phyloP scores from a whole-genome alignment of 2,888 invertebrate genomes.

The Cheilosia vernalis region DNA sequence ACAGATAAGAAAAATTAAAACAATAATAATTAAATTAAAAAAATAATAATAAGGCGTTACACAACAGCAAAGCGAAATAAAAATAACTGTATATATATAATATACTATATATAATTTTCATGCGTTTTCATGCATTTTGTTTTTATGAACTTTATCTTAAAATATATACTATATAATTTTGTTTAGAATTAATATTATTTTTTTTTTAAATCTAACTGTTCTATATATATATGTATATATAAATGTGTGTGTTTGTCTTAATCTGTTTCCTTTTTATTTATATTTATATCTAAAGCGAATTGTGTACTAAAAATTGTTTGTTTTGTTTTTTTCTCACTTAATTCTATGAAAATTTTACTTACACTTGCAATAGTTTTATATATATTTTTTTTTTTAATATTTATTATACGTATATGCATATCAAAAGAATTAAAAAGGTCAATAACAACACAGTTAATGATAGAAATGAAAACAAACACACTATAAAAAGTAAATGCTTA shows the following conservation, averaged over 20 bases:
- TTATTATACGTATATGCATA: constrained; percentile 40
- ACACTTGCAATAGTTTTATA: constrained; percentile 35
- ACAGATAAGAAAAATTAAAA: constrained; percentile 35
- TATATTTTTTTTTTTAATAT: constrained; percentile 26
- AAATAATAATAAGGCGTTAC: constrained; percentile 40
- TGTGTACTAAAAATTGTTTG: constrained; percentile 59
- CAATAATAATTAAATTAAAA: constrained; percentile 32
- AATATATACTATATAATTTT: constrained; percentile 29
- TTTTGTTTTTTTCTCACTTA: constrained; percentile 29
- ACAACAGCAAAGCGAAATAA: constrained; percentile 46
- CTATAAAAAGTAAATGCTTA: constrained; percentile 23
- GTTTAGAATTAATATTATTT: neutral
- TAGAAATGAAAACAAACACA: constrained; percentile 13
- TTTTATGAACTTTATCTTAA: constrained; percentile 15
- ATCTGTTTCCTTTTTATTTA: constrained; percentile 22
- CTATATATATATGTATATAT: constrained; percentile 8
- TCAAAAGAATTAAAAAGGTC: constrained; percentile 18
- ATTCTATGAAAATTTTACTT: constrained; percentile 39
- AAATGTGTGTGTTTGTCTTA: constrained; percentile 28
- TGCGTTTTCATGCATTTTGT: constrained; percentile 20
- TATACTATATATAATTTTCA: neutral
- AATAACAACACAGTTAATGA: constrained; percentile 31
- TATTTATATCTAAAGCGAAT: constrained; percentile 67
- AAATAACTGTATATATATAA: constrained; percentile 19
- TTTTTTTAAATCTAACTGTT: constrained; percentile 25